Percentiles rank a stretch among this genome's conserved stretches.
phyloP scores from a whole-genome alignment of 2,888 invertebrate genomes.

The Euplagia quadripunctaria region DNA sequence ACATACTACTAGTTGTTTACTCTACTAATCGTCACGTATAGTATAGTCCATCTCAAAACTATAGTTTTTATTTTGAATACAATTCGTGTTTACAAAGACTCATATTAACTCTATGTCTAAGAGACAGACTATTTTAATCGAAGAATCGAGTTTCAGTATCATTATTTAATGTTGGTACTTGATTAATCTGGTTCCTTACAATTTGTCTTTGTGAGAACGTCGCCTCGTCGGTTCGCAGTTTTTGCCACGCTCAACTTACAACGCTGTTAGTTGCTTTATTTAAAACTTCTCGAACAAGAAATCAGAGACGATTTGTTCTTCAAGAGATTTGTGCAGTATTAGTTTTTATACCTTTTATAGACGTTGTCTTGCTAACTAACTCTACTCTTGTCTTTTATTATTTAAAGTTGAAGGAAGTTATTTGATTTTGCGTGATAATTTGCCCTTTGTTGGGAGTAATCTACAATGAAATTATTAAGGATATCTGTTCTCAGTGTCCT shows the following conservation, averaged over 20 bases:
- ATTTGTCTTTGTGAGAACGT: slow-evolving; percentile 47
- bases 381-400: background rate
- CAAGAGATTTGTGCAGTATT: slow-evolving; percentile 3
- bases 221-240: slow-evolving; percentile 22
- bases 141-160: slow-evolving; percentile 35
- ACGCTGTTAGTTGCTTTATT: slow-evolving; percentile 33
- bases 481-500: too few species aligned
- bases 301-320: slow-evolving; percentile 12
- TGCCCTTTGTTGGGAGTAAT: too few species aligned
- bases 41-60: too few species aligned
- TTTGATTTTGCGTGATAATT: too few species aligned
- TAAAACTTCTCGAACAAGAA: slow-evolving; percentile 25
- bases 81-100: too few species aligned
- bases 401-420: background rate
- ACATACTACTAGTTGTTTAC: too few species aligned
- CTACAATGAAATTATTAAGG: too few species aligned
- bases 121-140: slow-evolving; percentile 25
- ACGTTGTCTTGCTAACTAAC: background rate
- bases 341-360: background rate
- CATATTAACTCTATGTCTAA: background rate
- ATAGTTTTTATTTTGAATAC: background rate
- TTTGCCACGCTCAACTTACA: slow-evolving; percentile 31
- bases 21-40: too few species aligned
- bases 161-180: slow-evolving; percentile 42
- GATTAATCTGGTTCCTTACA: slow-evolving; percentile 44